Conservation (phyloP, 2,113 vertebrate genomes). For the Pyrgilauda ruficollis region DNA sequence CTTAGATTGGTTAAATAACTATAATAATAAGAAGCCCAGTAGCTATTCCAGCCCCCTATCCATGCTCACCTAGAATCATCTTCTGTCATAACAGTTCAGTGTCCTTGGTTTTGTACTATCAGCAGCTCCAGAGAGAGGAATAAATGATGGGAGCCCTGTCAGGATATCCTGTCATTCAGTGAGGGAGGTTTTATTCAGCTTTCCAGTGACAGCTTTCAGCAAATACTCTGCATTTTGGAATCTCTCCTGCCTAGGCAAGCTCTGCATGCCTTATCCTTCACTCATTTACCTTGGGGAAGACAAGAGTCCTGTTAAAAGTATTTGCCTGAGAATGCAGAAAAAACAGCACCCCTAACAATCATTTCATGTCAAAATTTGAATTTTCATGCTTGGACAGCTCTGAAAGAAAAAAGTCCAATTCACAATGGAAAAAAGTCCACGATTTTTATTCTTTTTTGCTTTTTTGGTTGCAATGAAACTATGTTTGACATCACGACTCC, state of each 20-base stretch:
- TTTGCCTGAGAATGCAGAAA: constrained; percentile 21
- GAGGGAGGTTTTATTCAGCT: constrained; percentile 50
- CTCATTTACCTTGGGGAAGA: constrained; percentile 16
- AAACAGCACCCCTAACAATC: neutral
- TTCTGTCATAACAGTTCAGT: neutral
- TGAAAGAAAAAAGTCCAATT: neutral
- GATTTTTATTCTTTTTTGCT: neutral
- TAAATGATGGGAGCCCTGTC: neutral
- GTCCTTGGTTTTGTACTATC: constrained; percentile 25
- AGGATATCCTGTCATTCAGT: constrained; percentile 78
- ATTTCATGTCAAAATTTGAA: neutral
- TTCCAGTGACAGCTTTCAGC: neutral
- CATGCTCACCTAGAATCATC: neutral
- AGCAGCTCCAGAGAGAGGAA: constrained; percentile 35
- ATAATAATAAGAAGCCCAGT: neutral
- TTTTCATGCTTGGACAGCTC: neutral
- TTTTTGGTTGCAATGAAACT: neutral
- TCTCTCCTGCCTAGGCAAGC: constrained; percentile 32
- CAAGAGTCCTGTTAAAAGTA: neutral
- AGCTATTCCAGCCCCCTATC: neutral
- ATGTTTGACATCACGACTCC: neutral
- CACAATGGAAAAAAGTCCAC: constrained; percentile 36
- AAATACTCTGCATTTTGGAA: neutral
- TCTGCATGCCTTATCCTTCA: neutral
- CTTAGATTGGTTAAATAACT: neutral